Evolutionary conservation across 1,140 invertebrate genomes (phyloP), one percentile per base, ranked within the genome.

Genomic region (Drosophila funebris): DNA sequence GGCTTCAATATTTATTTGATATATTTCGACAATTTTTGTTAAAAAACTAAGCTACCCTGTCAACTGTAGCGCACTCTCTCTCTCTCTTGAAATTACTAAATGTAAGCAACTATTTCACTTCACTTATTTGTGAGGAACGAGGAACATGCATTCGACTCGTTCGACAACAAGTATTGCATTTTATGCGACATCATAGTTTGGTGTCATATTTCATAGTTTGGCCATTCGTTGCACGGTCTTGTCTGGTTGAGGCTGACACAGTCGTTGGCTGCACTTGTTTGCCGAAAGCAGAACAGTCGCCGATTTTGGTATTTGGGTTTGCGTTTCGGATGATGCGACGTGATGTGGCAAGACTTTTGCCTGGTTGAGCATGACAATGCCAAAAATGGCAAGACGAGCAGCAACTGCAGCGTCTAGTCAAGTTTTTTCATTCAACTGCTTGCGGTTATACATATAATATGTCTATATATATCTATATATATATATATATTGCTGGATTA

Each of bases 201-300:
- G 18, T 64, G 68, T 81, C 81, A 87, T 84, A 84, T 87, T 75
- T 87, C 81, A 84, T 84, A 77, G 76, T 48, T 80, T 80, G 76
- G 72, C 57, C 76, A 48, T 72, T 41, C 53, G 48, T 48, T 69
- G 24, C 64, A 39, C 48, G 56, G 16, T 48, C 50, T 36, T 48
- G 41, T 56, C 50, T 56, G 22, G 43, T 53, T 16, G 29, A 48
- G 24, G n/a, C 8, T 44, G 39, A 24, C 24, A 33, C 13, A 31
- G 41, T 50, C 54, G n/a, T 14, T 29, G 44, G n/a, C 16, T 29
- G 44, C n/a, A 29, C 16, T 54, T 58, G 61, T 24, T 37, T 20
- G 57, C 57, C 11, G 29, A 60, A 29, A 46, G 41, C 48, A 52
- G 27, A 14, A 52, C 11, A 36, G 37, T 18, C 22, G 22, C 16